phyloP scores from a whole-genome alignment of 2,113 vertebrate species.

The Sinosuthora webbiana region DNA sequence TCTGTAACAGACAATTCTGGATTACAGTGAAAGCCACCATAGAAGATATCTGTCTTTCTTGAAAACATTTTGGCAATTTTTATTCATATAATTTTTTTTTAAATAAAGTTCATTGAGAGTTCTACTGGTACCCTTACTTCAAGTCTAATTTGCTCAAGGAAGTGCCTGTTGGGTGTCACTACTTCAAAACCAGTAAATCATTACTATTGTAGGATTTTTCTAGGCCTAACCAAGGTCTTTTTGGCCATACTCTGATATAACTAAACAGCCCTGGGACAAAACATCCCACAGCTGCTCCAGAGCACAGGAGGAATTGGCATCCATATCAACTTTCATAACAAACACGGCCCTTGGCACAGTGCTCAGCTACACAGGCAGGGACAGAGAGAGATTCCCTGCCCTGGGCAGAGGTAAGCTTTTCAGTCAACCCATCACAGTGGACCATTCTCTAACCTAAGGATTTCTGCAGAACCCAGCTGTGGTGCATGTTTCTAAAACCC shows the following conservation, averaged over 20 bases:
- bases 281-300: not conserved
- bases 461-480: not conserved
- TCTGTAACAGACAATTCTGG: not conserved
- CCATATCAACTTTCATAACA: not conserved
- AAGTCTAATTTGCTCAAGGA: not conserved
- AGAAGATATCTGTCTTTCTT: not conserved
- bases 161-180: not conserved
- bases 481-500: accelerated
- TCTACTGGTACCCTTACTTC: not conserved
- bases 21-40: not conserved
- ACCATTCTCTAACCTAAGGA: accelerated
- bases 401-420: not conserved
- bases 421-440: accelerated
- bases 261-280: accelerated
- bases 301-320: not conserved
- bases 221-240: accelerated
- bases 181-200: not conserved
- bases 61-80: not conserved
- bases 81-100: too few relatives aligned
- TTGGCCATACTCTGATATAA: not conserved
- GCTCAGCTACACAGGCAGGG: not conserved
- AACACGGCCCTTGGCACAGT: not conserved
- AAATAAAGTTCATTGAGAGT: not conserved
- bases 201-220: not conserved
- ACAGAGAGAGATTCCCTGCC: not conserved